A percentile compares a stretch with the other conserved stretches of the same genome.
Evolutionary conservation across 2,888 invertebrate species (phyloP).

Genomic region (Athalia cordata): DNA sequence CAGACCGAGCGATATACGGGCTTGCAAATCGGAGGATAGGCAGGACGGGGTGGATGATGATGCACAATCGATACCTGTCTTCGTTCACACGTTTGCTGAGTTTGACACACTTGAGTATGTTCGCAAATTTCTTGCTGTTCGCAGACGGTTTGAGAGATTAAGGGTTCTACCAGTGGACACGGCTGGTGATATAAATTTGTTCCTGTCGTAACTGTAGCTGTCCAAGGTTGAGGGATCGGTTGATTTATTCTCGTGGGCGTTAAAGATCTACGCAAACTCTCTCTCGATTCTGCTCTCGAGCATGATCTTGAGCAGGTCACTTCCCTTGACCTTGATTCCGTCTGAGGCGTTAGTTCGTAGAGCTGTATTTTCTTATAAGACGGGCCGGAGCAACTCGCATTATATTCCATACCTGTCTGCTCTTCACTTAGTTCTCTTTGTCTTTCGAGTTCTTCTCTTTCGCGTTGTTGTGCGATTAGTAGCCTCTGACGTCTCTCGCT

Average conservation of each 20-base stretch:
- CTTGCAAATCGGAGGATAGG: constrained; percentile 23
- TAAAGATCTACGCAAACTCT: constrained; percentile 66
- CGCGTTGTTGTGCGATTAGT: constrained; percentile 53
- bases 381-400: constrained; percentile 65
- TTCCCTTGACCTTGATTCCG: constrained; percentile 54
- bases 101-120: constrained; percentile 17
- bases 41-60: constrained; percentile 21
- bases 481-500: constrained; percentile 65
- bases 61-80: constrained; percentile 25
- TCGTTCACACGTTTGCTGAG: constrained; percentile 33
- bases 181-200: constrained; percentile 64
- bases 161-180: constrained; percentile 52
- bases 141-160: constrained; percentile 32
- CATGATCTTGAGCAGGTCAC: constrained; percentile 51
- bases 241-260: constrained; percentile 70
- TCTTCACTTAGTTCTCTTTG: constrained; percentile 48
- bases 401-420: constrained; percentile 63
- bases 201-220: constrained; percentile 66
- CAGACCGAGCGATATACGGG: constrained; percentile 34
- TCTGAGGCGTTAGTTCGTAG: constrained; percentile 54
- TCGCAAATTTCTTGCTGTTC: constrained; percentile 21
- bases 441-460: constrained; percentile 9
- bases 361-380: constrained; percentile 64
- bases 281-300: constrained; percentile 64
- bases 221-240: constrained; percentile 70